phyloP scores from a whole-genome alignment of 2,888 invertebrate species.

The Sarcophaga rosellei region DNA sequence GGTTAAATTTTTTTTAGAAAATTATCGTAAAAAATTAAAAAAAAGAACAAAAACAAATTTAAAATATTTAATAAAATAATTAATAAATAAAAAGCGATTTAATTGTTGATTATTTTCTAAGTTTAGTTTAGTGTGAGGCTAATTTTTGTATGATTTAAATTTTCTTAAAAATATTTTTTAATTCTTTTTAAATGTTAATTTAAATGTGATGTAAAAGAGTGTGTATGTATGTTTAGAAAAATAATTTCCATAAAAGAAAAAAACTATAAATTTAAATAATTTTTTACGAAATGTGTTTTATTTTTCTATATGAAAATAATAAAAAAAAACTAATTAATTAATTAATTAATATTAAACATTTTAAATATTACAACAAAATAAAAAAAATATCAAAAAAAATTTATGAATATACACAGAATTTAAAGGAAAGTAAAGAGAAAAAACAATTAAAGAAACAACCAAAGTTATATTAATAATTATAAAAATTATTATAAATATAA shows the following conservation, averaged over 20 bases:
- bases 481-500: slow-evolving; percentile 39
- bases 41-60: slow-evolving; percentile 25
- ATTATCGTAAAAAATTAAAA: slow-evolving; percentile 53
- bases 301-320: slow-evolving; percentile 38
- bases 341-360: slow-evolving; percentile 21
- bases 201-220: slow-evolving; percentile 7
- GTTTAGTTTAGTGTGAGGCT: slow-evolving; percentile 81
- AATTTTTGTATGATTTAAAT: slow-evolving; percentile 66
- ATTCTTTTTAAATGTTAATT: slow-evolving; percentile 42
- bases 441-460: slow-evolving; percentile 51
- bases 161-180: slow-evolving; percentile 17
- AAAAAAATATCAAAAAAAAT: slow-evolving; percentile 25
- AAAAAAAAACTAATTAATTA: slow-evolving; percentile 22
- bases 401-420: slow-evolving; percentile 31
- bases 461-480: slow-evolving; percentile 65
- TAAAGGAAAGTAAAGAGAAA: slow-evolving; percentile 28
- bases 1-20: slow-evolving; percentile 16
- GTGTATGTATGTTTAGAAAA: slow-evolving; percentile 12
- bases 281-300: background rate
- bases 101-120: slow-evolving; percentile 81
- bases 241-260: background rate
- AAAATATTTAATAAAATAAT: slow-evolving; percentile 27
- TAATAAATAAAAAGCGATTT: slow-evolving; percentile 45
- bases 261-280: background rate
- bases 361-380: slow-evolving; percentile 42